Percentiles rank a stretch among this genome's conserved stretches.
phyloP scores from a whole-genome alignment of 2,113 vertebrate genomes.

The Bos javanicus region DNA sequence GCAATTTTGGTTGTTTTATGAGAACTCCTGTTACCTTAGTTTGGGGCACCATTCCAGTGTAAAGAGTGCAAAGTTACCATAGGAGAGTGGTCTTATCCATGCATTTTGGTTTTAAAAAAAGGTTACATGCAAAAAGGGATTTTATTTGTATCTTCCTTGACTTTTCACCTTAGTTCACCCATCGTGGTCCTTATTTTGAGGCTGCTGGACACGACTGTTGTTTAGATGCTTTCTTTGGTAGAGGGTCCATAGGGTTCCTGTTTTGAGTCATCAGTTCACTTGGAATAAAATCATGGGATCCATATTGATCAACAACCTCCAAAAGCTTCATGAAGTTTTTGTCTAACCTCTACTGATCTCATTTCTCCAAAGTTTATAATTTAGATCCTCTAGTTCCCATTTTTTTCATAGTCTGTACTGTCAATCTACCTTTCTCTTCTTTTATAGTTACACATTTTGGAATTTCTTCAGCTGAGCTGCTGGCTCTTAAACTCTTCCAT shows the following conservation, averaged over 20 bases:
- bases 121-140: background rate
- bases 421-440: background rate
- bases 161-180: background rate
- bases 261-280: background rate
- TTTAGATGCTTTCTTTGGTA: background rate
- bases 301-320: background rate
- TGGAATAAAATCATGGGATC: background rate
- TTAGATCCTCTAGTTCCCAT: background rate
- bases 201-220: background rate
- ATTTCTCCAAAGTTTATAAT: background rate
- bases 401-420: background rate
- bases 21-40: background rate
- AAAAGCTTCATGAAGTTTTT: background rate
- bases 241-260: fast-evolving
- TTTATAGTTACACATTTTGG: background rate
- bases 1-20: background rate
- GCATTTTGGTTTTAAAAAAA: background rate
- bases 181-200: background rate
- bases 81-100: background rate
- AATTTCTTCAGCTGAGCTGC: background rate
- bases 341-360: background rate
- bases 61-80: background rate
- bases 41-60: background rate
- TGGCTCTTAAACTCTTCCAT: background rate
- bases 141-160: background rate